phyloP scores from a whole-genome alignment of 2,797 vertebrate genomes.

The Emys orbicularis region DNA sequence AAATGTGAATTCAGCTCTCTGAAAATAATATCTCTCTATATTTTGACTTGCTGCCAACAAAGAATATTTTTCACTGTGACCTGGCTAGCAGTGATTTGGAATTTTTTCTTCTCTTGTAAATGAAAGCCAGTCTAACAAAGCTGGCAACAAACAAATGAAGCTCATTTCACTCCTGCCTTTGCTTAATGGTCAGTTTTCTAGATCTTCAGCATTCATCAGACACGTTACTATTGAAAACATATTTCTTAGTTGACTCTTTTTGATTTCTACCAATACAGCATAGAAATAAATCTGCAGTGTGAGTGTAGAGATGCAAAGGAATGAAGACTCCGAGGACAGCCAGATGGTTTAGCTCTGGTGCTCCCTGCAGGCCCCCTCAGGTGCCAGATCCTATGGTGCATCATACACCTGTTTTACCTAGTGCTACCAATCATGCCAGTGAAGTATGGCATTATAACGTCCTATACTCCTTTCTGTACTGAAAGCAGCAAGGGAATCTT shows the following conservation, averaged over 20 bases:
- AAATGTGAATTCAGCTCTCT: conserved; percentile 70
- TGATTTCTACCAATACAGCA: conserved; percentile 48
- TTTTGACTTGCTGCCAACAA: conserved; percentile 75
- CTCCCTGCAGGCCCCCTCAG: background rate
- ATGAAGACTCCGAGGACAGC: background rate
- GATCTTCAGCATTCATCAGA: conserved; percentile 44
- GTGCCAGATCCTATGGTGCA: background rate
- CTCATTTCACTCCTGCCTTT: conserved; percentile 73
- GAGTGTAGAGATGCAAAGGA: background rate
- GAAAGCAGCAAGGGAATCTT: background rate
- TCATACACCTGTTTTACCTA: background rate
- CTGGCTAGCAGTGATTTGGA: conserved; percentile 49
- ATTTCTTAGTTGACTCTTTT: conserved; percentile 71
- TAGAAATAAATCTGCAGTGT: conserved; percentile 36
- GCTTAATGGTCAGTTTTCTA: conserved; percentile 65
- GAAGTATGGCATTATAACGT: background rate
- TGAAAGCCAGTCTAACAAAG: conserved; percentile 75
- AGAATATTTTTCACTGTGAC: conserved; percentile 74
- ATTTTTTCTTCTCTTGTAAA: conserved; percentile 45
- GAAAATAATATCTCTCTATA: conserved; percentile 68
- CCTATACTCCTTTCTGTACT: background rate
- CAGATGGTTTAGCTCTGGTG: background rate
- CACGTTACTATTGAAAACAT: conserved; percentile 75
- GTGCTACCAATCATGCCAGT: background rate
- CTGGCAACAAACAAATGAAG: conserved; percentile 76